Percentiles rank a stretch among this genome's conserved stretches.
Conservation (phyloP, 2,888 invertebrate species). For the Drosophila antonietae region DNA sequence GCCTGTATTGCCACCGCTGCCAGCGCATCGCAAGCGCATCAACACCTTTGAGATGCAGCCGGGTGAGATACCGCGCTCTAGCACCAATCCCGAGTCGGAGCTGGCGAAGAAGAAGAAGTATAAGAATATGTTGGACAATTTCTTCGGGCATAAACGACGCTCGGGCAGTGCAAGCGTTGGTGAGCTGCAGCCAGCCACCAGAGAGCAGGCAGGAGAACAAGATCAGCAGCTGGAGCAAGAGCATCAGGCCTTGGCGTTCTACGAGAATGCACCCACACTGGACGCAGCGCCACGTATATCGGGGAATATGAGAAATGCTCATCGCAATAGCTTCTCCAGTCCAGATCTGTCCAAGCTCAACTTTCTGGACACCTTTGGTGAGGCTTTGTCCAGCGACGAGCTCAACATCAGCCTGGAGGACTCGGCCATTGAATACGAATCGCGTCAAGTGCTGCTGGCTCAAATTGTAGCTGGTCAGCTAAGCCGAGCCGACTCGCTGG, state of each 20-base stretch:
- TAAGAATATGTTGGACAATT: constrained; percentile 79
- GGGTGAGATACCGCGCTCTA: constrained; percentile 81
- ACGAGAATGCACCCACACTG: constrained; percentile 68
- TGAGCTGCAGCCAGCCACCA: constrained; percentile 54
- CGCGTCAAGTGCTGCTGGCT: constrained; percentile 41
- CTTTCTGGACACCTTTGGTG: constrained; percentile 76
- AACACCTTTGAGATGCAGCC: constrained; percentile 81
- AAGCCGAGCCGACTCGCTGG: constrained; percentile 65
- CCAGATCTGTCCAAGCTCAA: constrained; percentile 84
- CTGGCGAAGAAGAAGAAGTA: constrained; percentile 83
- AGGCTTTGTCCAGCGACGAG: constrained; percentile 65
- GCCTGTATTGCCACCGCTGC: constrained; percentile 76
- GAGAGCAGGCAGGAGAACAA: constrained; percentile 14
- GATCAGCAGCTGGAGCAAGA: not conserved
- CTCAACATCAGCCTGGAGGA: constrained; percentile 75
- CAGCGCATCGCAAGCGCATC: constrained; percentile 82
- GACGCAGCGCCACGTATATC: constrained; percentile 33
- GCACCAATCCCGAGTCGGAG: constrained; percentile 84
- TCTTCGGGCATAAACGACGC: constrained; percentile 80
- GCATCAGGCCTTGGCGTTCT: constrained; percentile 37
- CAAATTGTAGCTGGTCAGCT: constrained; percentile 48
- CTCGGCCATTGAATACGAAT: constrained; percentile 58
- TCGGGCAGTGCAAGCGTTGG: constrained; percentile 74
- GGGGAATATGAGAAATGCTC: constrained; percentile 55
- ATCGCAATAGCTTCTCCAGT: constrained; percentile 84